Evolutionary conservation across 2,888 invertebrate genomes (phyloP).

Genomic region (Erpobdella octoculata): DNA sequence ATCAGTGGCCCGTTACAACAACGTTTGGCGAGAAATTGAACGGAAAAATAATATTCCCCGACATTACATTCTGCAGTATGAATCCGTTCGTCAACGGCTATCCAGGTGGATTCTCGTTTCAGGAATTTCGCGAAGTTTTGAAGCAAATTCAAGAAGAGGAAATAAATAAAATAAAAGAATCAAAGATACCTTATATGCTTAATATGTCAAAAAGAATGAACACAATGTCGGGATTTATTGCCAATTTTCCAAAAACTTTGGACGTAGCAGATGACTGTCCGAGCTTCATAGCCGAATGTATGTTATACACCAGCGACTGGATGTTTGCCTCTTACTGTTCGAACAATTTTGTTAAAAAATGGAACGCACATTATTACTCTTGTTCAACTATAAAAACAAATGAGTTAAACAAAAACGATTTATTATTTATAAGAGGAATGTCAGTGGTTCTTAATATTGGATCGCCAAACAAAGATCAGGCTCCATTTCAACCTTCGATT

Average conservation of each 20-base stretch:
- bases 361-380: not conserved
- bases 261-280: not conserved
- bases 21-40: conserved; percentile 16
- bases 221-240: not conserved
- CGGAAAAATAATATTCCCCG: conserved; percentile 12
- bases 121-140: no score
- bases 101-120: no score
- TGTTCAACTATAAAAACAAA: conserved; percentile 11
- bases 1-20: conserved; percentile 12
- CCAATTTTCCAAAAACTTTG: not conserved
- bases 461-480: not conserved
- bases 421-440: conserved; percentile 6
- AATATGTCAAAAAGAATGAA: not conserved
- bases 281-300: not conserved
- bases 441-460: conserved; percentile 12
- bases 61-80: conserved; percentile 14
- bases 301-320: not conserved
- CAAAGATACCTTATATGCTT: not conserved
- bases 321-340: not conserved
- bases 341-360: not conserved
- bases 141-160: no score
- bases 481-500: not conserved
- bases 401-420: not conserved
- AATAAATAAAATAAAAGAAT: not conserved
- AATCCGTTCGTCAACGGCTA: not conserved